A percentile compares a stretch with the other conserved stretches of the same genome.
Evolutionary conservation across 1,140 invertebrate genomes (phyloP).

Genomic region (Drosophila nigrodunni): DNA sequence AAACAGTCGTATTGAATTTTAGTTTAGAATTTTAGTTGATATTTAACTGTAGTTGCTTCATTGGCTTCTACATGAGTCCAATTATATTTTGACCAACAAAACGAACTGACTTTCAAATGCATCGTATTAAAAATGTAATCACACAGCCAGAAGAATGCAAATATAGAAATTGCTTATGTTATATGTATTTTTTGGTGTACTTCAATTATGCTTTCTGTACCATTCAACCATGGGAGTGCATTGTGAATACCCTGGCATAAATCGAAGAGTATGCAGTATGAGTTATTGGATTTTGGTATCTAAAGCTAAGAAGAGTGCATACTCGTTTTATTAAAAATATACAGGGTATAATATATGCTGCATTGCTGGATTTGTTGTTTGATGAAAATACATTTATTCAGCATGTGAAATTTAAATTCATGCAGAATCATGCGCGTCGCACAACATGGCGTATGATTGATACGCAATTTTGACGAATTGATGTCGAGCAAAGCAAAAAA

Average conservation of each 20-base stretch:
- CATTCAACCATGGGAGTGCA: too few species aligned
- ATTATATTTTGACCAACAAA: not conserved
- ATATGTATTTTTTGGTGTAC: not conserved
- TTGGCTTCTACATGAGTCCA: not conserved
- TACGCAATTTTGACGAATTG: slow-evolving; percentile 39
- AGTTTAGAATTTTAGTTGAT: not conserved
- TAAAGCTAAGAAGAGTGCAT: not conserved
- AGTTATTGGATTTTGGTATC: not conserved
- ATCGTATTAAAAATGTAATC: not conserved
- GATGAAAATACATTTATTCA: slow-evolving; percentile 44
- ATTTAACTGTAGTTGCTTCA: not conserved
- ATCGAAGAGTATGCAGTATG: not conserved
- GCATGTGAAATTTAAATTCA: slow-evolving; percentile 57
- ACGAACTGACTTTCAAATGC: not conserved
- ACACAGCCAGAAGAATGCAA: not conserved
- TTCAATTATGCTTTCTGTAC: not conserved
- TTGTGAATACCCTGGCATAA: not conserved
- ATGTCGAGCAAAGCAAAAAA: slow-evolving; percentile 3
- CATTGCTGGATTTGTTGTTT: not conserved
- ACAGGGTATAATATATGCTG: slow-evolving; percentile 23
- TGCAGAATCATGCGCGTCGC: slow-evolving; percentile 23
- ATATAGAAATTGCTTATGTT: not conserved
- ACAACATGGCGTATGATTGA: slow-evolving; percentile 71
- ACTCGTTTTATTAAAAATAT: not conserved
- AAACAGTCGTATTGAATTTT: too few species aligned